These are phyloP conservation scores for Cacatua alba DNA, from an alignment of 2,113 vertebrate species.

Conservation along the genomic window DNA sequence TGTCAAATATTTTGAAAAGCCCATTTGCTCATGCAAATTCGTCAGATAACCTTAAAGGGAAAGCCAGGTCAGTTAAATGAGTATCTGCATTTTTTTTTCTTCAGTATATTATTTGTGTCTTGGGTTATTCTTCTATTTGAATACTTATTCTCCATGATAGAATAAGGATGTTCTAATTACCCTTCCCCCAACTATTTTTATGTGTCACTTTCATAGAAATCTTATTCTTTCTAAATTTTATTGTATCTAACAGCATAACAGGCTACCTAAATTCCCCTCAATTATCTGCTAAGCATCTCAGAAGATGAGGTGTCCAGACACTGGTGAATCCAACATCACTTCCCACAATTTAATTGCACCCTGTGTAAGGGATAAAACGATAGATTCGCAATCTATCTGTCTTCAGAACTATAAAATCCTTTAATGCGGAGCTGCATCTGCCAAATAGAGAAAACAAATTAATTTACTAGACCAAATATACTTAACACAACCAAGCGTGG, in stretches of 20 bases:
- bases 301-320: not conserved
- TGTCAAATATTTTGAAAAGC: conserved; percentile 41
- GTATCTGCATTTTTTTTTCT: not conserved
- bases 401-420: not conserved
- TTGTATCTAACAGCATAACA: not conserved
- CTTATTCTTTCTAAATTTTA: not conserved
- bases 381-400: not conserved
- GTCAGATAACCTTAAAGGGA: conserved; percentile 10
- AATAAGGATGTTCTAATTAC: not conserved
- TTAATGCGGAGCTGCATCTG: conserved; percentile 22
- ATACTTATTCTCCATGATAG: not conserved
- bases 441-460: conserved; percentile 16
- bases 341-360: not conserved
- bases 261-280: not conserved
- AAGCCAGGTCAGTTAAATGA: not conserved
- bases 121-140: not conserved
- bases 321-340: not conserved
- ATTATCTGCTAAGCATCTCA: not conserved
- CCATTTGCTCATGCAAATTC: conserved; percentile 24
- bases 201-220: not conserved
- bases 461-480: not conserved
- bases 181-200: not conserved
- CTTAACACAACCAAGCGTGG: not conserved
- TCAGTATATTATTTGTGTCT: not conserved
- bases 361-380: not conserved